These are phyloP conservation scores for Corydoras maculifer DNA, from an alignment of 2,113 vertebrate genomes.

Conservation along the genomic window DNA sequence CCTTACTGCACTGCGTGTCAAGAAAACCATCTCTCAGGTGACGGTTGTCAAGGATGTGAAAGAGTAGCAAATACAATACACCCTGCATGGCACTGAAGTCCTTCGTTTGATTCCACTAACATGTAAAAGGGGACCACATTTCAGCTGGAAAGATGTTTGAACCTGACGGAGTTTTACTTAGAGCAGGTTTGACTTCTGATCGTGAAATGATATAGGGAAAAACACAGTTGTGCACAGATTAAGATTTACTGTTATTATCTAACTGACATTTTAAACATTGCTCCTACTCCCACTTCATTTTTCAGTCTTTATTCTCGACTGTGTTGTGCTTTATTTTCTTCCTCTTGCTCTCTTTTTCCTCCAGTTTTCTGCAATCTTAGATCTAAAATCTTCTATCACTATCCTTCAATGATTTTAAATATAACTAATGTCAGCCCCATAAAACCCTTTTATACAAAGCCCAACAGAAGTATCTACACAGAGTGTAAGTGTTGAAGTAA, in stretches of 20 bases:
- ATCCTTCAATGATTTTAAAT: no score
- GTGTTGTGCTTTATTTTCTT: no score
- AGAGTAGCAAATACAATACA: constrained; percentile 45
- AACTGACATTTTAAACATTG: not conserved
- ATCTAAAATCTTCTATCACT: no score
- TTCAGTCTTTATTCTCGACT: not conserved
- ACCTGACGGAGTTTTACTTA: constrained; percentile 2
- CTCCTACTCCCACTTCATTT: not conserved
- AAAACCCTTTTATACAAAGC: no score
- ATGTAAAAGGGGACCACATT: constrained; percentile 9
- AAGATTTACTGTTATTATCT: not conserved
- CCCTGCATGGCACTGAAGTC: constrained; percentile 14
- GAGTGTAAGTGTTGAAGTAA: no score
- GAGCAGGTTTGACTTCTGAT: no score
- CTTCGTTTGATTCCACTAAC: not conserved
- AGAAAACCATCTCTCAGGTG: constrained; percentile 90
- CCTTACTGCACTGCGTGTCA: constrained; percentile 87
- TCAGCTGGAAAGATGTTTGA: not conserved
- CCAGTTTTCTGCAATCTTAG: no score
- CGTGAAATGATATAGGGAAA: not conserved
- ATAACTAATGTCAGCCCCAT: no score
- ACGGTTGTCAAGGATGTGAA: constrained; percentile 68
- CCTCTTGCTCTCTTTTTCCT: not conserved
- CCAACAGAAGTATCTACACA: no score
- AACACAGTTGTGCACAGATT: not conserved